Evolutionary conservation across 2,113 vertebrate genomes (phyloP).

Genomic region (Melospiza georgiana): DNA sequence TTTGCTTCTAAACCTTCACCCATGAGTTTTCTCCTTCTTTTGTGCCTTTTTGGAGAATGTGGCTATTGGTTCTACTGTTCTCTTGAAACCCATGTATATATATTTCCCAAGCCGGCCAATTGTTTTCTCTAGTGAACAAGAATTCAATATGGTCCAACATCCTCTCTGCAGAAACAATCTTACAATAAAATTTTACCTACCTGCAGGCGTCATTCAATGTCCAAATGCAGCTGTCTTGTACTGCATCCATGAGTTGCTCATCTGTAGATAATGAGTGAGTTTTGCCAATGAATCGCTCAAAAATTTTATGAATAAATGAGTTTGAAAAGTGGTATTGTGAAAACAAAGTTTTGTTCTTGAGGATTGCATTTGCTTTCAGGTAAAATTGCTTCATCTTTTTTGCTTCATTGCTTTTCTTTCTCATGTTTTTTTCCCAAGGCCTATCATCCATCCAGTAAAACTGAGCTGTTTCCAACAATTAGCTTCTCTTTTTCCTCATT

Average conservation of each 20-base stretch:
- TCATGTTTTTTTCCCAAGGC: not conserved
- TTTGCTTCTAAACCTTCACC: not conserved
- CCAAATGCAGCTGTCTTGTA: not conserved
- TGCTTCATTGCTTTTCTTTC: not conserved
- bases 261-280: not conserved
- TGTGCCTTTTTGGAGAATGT: not conserved
- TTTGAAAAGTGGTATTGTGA: not conserved
- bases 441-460: not conserved
- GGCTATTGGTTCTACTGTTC: not conserved
- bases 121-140: not conserved
- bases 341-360: not conserved
- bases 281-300: not conserved
- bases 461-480: not conserved
- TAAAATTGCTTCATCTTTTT: not conserved
- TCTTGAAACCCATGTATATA: not conserved
- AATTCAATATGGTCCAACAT: not conserved
- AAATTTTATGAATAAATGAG: not conserved
- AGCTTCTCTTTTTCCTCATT: not conserved
- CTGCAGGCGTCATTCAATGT: not conserved
- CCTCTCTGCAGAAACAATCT: not conserved
- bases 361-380: not conserved
- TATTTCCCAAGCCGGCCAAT: not conserved
- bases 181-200: not conserved
- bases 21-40: not conserved
- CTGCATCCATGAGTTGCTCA: not conserved